Conservation (phyloP, 2,888 invertebrate species). For the Linnaemya vulpina region DNA sequence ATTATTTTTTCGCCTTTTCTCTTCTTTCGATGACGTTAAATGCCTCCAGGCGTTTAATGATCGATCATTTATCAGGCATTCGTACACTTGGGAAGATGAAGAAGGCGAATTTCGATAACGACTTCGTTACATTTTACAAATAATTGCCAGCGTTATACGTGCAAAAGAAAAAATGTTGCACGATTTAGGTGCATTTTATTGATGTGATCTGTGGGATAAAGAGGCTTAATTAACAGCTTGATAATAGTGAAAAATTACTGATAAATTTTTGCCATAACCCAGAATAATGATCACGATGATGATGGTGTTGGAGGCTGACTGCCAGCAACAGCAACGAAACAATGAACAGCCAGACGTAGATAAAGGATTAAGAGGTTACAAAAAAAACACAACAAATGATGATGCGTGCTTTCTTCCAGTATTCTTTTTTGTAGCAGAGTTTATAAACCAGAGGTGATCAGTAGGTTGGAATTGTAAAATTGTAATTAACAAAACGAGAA, state of each 20-base stretch:
- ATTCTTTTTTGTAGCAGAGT: slow-evolving; percentile 8
- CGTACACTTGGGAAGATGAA: slow-evolving; percentile 31
- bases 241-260: slow-evolving; percentile 67
- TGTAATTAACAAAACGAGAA: slow-evolving; percentile 30
- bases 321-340: background rate
- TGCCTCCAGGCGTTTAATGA: slow-evolving; percentile 69
- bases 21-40: slow-evolving; percentile 49
- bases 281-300: slow-evolving; percentile 32
- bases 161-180: slow-evolving; percentile 41
- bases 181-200: slow-evolving; percentile 57
- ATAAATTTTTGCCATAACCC: slow-evolving; percentile 57
- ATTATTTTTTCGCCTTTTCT: slow-evolving; percentile 2
- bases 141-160: slow-evolving; percentile 39
- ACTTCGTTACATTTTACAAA: slow-evolving; percentile 62
- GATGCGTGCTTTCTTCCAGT: slow-evolving; percentile 32
- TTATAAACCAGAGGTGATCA: slow-evolving; percentile 30
- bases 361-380: slow-evolving; percentile 24
- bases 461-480: slow-evolving; percentile 30
- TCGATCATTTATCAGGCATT: slow-evolving; percentile 62
- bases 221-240: slow-evolving; percentile 69
- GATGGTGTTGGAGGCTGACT: slow-evolving; percentile 26
- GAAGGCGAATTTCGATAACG: slow-evolving; percentile 69
- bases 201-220: slow-evolving; percentile 67
- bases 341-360: background rate
- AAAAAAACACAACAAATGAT: background rate